Conservation (phyloP, 2,113 vertebrate genomes). For the Vireo altiloquus region DNA sequence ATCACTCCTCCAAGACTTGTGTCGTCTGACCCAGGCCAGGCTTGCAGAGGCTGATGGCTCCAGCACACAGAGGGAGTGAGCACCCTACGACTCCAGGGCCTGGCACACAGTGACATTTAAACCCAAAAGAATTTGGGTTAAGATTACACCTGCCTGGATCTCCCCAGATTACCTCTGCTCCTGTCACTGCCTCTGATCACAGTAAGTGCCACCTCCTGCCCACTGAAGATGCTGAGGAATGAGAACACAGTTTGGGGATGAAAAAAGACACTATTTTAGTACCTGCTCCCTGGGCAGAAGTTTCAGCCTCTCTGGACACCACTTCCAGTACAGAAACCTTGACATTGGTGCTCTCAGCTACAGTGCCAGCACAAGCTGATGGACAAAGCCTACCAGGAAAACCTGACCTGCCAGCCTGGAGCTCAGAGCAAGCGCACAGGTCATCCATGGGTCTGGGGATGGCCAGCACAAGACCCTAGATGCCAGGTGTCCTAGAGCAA, state of each 20-base stretch:
- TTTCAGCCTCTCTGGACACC: neutral
- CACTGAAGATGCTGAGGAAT: neutral
- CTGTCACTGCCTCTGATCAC: neutral
- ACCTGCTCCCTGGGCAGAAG: neutral
- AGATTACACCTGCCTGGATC: neutral
- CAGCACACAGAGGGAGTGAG: neutral
- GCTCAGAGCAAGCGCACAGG: neutral
- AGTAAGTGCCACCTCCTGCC: neutral
- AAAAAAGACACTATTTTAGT: neutral
- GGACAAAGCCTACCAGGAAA: neutral
- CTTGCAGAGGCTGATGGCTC: neutral
- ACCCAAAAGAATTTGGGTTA: neutral
- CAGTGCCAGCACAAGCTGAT: neutral
- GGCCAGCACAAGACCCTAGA: neutral
- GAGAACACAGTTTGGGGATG: neutral
- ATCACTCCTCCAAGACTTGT: neutral
- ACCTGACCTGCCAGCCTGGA: neutral
- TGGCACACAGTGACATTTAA: neutral
- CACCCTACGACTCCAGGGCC: neutral
- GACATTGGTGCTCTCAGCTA: neutral
- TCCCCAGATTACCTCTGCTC: neutral
- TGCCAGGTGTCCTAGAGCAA: neutral
- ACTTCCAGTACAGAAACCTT: neutral
- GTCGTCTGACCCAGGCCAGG: neutral
- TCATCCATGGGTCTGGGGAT: neutral